These are phyloP conservation scores for Lasioglossum baleicum DNA, from an alignment of 1,140 invertebrate species.

Conservation along the genomic window DNA sequence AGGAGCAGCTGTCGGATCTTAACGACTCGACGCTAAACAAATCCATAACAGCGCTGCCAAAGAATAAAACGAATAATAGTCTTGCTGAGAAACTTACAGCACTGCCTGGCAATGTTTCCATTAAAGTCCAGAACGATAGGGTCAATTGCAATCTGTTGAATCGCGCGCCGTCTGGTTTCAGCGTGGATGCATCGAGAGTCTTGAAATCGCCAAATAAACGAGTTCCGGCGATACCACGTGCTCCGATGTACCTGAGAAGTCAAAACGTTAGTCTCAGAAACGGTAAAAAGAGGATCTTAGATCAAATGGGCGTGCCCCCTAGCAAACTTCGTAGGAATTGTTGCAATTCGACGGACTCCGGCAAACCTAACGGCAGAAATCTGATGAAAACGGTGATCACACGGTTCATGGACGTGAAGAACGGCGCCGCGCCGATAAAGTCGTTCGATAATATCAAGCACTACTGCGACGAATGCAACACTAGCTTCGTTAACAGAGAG, in stretches of 20 bases:
- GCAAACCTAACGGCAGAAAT: background rate
- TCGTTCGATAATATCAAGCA: constrained; percentile 52
- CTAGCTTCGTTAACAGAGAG: constrained; percentile 64
- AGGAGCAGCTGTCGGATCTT: constrained; percentile 21
- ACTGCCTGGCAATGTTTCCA: background rate
- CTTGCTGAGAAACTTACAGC: background rate
- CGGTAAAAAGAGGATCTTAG: constrained; percentile 56
- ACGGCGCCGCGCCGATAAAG: constrained; percentile 21
- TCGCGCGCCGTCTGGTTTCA: background rate
- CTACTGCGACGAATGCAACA: constrained; percentile 69
- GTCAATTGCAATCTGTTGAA: background rate
- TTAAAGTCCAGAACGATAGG: constrained; percentile 1
- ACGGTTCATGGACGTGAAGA: constrained; percentile 16
- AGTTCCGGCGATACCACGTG: background rate
- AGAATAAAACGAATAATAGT: background rate
- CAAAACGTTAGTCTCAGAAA: constrained; percentile 63
- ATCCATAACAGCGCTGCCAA: background rate
- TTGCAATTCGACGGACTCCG: background rate
- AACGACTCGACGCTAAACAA: constrained; percentile 4
- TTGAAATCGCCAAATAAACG: background rate
- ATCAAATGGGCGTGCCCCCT: background rate
- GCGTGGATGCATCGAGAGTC: background rate
- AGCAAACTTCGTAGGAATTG: constrained; percentile 32
- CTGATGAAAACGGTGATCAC: constrained; percentile 19
- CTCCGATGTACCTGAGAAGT: constrained; percentile 63